A percentile compares a stretch with the other conserved stretches of the same genome.
Conservation (phyloP, 2,888 invertebrate genomes). For the Habroteleia sp. region DNA sequence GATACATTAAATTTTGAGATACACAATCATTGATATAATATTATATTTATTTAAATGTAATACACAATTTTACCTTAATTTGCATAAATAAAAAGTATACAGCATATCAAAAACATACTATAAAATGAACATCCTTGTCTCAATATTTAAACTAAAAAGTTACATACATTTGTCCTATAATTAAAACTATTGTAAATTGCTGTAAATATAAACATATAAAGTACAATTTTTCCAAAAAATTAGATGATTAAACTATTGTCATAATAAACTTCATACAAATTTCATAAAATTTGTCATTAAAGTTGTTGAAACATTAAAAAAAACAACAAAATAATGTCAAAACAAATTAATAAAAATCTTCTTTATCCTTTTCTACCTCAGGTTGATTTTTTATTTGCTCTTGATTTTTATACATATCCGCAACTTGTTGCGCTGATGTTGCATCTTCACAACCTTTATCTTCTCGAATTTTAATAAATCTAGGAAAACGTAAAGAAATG, state of each 20-base stretch:
- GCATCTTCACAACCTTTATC: slow-evolving; percentile 97
- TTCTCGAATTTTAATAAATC: slow-evolving; percentile 93
- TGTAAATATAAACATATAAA: not conserved
- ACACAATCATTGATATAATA: no score
- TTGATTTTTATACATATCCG: slow-evolving; percentile 94
- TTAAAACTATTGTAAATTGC: not conserved
- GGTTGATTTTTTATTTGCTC: slow-evolving; percentile 91
- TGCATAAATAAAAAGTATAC: no score
- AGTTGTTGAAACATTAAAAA: no score
- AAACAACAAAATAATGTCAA: not conserved
- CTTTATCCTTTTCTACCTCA: slow-evolving; percentile 80
- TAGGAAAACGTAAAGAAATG: slow-evolving; percentile 96
- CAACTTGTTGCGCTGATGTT: slow-evolving; percentile 93
- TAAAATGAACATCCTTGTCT: no score
- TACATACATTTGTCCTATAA: slow-evolving; percentile 5
- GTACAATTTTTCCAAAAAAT: not conserved
- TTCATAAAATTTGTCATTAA: not conserved
- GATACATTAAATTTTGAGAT: no score
- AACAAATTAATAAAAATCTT: slow-evolving; percentile 84
- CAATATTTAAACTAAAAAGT: not conserved
- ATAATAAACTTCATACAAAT: no score
- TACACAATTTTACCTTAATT: no score
- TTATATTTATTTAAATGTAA: no score
- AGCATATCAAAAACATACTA: no score
- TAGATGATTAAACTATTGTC: no score